Conservation (phyloP, 2,113 vertebrate species). For the Varanus salvator region DNA sequence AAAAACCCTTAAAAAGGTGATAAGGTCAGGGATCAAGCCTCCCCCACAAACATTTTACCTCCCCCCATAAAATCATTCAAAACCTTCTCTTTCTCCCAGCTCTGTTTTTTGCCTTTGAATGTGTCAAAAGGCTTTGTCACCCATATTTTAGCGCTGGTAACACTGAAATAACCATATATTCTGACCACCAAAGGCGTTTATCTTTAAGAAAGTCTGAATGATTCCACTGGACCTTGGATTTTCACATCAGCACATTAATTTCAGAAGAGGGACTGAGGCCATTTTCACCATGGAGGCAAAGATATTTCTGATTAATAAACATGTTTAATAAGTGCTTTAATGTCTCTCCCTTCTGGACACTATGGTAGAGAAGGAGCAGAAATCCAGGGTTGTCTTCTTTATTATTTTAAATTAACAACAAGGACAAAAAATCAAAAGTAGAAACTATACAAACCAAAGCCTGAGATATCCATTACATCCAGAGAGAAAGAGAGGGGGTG, state of each 20-base stretch:
- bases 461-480: background rate
- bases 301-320: background rate
- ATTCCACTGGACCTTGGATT: background rate
- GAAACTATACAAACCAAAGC: background rate
- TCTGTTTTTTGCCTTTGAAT: background rate
- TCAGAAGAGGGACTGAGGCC: background rate
- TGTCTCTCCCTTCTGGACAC: background rate
- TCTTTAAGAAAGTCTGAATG: background rate
- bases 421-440: background rate
- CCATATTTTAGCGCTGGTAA: background rate
- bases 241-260: background rate
- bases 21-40: background rate
- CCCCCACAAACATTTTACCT: background rate
- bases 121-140: background rate
- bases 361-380: background rate
- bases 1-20: background rate
- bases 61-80: background rate
- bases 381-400: background rate
- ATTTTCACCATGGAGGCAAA: background rate
- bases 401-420: background rate
- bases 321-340: background rate
- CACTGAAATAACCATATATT: background rate
- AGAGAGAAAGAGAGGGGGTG: background rate
- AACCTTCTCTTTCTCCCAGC: background rate
- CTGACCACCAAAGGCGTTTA: background rate